Base-by-base conservation (phyloP, 53 echinoderm and acorn worm genomes). In the Arbacia lixula region DNA sequence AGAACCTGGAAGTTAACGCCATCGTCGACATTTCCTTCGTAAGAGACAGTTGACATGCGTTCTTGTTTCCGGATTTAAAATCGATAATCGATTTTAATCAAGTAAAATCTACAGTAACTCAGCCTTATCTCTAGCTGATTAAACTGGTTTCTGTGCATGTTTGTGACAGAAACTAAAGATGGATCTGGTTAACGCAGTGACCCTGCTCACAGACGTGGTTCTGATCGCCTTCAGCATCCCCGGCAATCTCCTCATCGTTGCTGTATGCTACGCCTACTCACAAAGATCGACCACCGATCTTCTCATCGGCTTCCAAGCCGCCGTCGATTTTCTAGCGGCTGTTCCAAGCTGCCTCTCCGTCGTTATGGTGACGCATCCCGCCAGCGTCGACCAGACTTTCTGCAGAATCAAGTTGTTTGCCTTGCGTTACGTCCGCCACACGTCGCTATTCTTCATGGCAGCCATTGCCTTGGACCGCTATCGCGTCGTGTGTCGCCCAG, bases 401-500 rank as follows among this genome's bases (percentile, higher is more conserved):
- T 74, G 74, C 43, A 74, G 33, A 34, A 32, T 50, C 3, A 74
- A 53, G 53, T 50, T 53, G 19, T 74, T 74, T 34, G 50, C 74
- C 16, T 0, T 74, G 10, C 74, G 74, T 20, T 74, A 74, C 6
- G 74, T 53, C 1, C 53, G 74, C 8, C 52, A 74, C n/a, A 53
- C 74, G 33, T 74, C 74, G 1, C 74, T 74, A 1, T 74, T 74
- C 34, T 34, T 74, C 51, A 74, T 74, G 74, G 74, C 74, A 8
- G 74, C 74, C 3, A 74, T 74, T n/a, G 74, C 74, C 33, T 53
- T 74, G 10, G 74, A 74, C 52, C 74, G 74, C 0, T 74, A 43
- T 34, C 74, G 74, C 2, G 74, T 74, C 20, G 53, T 74, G 4
- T 74, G 74, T 30, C 53, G 21, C 4, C 19, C 74, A 3, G 51